Conservation (phyloP, 2,797 vertebrate genomes). For the Pogonophryne albipinna region DNA sequence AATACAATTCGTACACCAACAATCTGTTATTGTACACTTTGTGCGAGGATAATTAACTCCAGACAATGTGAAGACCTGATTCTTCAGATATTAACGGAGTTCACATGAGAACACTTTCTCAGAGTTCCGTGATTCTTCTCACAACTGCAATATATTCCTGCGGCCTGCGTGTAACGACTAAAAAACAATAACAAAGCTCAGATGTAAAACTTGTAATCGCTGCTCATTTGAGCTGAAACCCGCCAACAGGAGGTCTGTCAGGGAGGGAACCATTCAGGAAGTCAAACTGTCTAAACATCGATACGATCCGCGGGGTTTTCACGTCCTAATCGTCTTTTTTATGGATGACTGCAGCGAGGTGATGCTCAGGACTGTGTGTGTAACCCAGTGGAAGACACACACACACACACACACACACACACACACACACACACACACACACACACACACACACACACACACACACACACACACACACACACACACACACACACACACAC, state of each 20-base stretch:
- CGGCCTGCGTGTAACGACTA: constrained; percentile 40
- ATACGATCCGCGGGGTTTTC: constrained; percentile 42
- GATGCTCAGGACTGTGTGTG: constrained; percentile 38
- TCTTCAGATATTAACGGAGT: no score
- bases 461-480: no score
- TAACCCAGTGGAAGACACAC: constrained; percentile 11
- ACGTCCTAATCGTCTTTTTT: constrained; percentile 47
- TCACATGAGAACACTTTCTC: no score
- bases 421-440: not conserved
- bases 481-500: no score
- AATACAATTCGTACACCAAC: no score
- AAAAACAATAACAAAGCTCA: constrained; percentile 46
- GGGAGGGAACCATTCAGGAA: constrained; percentile 61
- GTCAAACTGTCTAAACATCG: constrained; percentile 45
- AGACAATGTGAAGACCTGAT: no score
- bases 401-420: no score
- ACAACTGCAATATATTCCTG: no score
- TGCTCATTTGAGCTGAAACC: constrained; percentile 66
- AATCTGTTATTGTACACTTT: no score
- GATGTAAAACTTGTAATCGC: constrained; percentile 70
- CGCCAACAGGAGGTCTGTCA: constrained; percentile 66
- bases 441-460: not conserved
- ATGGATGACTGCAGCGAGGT: constrained; percentile 26
- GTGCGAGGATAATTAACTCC: no score
- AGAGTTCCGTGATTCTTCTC: no score